Percentiles rank a stretch among this genome's conserved stretches.
Evolutionary conservation across 2,113 vertebrate genomes (phyloP).

Genomic region (Bubalus kerabau): DNA sequence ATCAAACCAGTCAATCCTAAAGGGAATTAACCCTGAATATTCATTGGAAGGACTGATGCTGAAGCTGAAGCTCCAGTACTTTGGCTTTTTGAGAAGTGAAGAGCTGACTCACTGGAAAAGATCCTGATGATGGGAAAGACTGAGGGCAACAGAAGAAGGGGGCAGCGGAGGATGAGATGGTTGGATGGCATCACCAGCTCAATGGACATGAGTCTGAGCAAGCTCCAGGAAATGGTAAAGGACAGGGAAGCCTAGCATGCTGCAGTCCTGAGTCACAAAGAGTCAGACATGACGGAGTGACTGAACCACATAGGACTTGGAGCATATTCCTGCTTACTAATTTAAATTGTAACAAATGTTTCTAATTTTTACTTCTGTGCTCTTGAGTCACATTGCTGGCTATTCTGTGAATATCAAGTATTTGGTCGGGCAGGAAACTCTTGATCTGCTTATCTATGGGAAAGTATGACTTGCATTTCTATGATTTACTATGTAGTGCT

Average conservation of each 20-base stretch:
- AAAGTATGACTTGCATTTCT: neutral
- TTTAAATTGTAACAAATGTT: neutral
- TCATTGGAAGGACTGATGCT: neutral
- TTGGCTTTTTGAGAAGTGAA: neutral
- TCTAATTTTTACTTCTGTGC: neutral
- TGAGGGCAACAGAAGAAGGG: neutral
- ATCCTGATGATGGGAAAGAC: neutral
- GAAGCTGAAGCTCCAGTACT: neutral
- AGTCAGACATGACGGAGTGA: neutral
- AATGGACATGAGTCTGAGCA: neutral
- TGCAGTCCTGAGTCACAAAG: neutral
- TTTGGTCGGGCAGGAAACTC: neutral
- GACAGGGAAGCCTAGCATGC: neutral
- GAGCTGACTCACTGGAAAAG: neutral
- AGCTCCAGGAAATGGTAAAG: neutral
- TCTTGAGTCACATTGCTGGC: neutral
- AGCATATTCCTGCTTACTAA: neutral
- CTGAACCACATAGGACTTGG: neutral
- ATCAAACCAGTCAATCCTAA: neutral
- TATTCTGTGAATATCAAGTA: neutral
- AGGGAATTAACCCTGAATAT: neutral
- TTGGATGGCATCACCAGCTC: neutral
- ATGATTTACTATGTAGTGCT: neutral
- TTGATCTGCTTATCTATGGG: neutral
- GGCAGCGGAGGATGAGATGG: neutral